These are phyloP conservation scores for Ptychadena robeensis DNA, from an alignment of 2,797 vertebrate genomes.

Conservation along the genomic window DNA sequence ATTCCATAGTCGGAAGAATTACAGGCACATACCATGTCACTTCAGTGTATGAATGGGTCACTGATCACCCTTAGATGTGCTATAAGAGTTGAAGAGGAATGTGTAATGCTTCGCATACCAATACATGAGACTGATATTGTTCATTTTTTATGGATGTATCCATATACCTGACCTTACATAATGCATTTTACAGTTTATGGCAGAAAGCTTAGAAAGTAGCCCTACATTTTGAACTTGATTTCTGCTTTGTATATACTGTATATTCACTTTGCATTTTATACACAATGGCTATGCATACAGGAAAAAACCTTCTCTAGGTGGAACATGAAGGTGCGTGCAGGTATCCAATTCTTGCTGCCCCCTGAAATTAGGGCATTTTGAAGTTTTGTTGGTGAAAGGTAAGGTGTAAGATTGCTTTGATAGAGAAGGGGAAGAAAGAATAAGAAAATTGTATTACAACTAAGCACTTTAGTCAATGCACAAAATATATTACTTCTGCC, in stretches of 20 bases:
- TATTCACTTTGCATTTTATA: background rate
- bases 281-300: background rate
- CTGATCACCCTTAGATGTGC: slow-evolving; percentile 6
- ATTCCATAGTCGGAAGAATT: background rate
- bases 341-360: too few relatives aligned
- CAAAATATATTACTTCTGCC: too few relatives aligned
- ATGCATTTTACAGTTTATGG: background rate
- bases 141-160: background rate
- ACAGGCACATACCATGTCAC: slow-evolving; percentile 9
- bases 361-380: too few relatives aligned
- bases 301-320: background rate
- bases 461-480: too few relatives aligned
- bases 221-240: background rate
- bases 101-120: background rate
- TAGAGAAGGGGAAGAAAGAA: too few relatives aligned
- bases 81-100: slow-evolving; percentile 1
- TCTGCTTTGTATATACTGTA: background rate
- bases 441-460: too few relatives aligned
- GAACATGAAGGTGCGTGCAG: too few relatives aligned
- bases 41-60: slow-evolving; percentile 14
- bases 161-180: background rate
- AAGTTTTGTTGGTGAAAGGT: too few relatives aligned
- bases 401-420: too few relatives aligned
- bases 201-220: background rate
- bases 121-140: slow-evolving; percentile 6